These are phyloP conservation scores for Anthonomus grandis DNA, from an alignment of 1,140 invertebrate genomes.

Conservation along the genomic window DNA sequence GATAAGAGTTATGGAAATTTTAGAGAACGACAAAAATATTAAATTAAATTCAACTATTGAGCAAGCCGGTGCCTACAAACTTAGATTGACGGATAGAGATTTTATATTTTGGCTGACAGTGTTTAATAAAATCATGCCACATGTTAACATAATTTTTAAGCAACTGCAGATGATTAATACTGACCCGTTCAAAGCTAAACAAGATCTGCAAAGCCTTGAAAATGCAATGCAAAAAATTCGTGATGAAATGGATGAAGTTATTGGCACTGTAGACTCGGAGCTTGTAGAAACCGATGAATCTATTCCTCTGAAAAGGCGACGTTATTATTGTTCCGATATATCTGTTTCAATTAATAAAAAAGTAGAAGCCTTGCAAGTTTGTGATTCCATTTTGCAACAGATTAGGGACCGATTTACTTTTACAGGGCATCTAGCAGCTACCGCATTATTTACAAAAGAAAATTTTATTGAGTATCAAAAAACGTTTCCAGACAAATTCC, in stretches of 20 bases:
- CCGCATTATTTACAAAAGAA: constrained; percentile 24
- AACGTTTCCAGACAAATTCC: constrained; percentile 17
- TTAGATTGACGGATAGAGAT: constrained; percentile 21
- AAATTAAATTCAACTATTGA: too few relatives aligned
- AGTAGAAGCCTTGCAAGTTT: constrained; percentile 27
- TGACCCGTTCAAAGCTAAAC: constrained; percentile 11
- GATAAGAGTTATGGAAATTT: constrained; percentile 17
- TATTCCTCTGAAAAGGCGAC: constrained; percentile 1
- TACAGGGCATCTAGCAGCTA: constrained; percentile 20
- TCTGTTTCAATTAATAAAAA: constrained; percentile 6
- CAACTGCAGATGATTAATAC: constrained; percentile 21
- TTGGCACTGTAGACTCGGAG: constrained; percentile 9
- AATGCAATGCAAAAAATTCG: constrained; percentile 4
- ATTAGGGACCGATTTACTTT: constrained; percentile 22
- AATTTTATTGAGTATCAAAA: constrained; percentile 19
- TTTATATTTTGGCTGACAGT: constrained; percentile 27
- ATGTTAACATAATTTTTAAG: constrained; percentile 17
- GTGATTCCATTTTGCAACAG: constrained; percentile 25
- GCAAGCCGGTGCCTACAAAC: constrained; percentile 20
- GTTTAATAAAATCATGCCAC: constrained; percentile 29
- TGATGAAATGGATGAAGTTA: constrained; percentile 15
- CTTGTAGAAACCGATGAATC: constrained; percentile 6
- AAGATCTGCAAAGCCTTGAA: constrained; percentile 22
- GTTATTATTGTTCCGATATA: constrained; percentile 8
- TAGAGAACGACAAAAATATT: constrained; percentile 14